These are phyloP conservation scores for Emydoidea blandingii DNA, from an alignment of 2,797 vertebrate genomes.

Conservation along the genomic window DNA sequence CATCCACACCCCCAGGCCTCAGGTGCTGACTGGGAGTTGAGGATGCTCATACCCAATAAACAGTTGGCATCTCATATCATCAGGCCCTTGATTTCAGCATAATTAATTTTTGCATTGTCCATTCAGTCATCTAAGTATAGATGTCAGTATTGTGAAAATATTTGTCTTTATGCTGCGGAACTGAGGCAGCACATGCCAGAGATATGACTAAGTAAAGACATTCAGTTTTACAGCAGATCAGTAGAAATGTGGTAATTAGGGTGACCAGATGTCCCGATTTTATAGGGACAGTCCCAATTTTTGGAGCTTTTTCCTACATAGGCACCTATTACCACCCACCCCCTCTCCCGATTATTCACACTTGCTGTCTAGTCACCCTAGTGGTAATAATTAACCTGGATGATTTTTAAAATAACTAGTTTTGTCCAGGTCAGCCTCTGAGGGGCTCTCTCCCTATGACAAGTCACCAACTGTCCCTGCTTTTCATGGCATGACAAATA, in stretches of 20 bases:
- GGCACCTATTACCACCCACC: no score
- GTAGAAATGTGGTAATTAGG: neutral
- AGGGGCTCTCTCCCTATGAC: neutral
- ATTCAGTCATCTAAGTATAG: neutral
- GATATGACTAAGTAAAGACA: neutral
- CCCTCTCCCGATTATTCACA: no score
- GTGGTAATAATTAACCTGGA: neutral
- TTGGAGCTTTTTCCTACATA: no score
- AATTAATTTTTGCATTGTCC: neutral
- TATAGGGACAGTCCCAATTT: no score
- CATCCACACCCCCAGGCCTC: neutral
- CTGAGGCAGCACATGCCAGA: neutral
- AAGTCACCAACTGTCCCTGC: neutral
- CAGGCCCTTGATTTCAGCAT: neutral
- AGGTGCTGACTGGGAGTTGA: neutral
- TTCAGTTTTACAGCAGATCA: neutral
- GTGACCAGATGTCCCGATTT: no score
- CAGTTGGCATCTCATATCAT: accelerated
- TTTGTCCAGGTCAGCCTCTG: neutral
- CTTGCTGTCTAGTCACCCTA: no score
- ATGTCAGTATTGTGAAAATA: neutral
- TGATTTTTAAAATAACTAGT: neutral
- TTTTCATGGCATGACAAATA: neutral
- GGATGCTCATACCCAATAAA: neutral
- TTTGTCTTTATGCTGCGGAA: neutral